Evolutionary conservation across 2,888 invertebrate species (phyloP).

Genomic region (Mactromeris polynyma): DNA sequence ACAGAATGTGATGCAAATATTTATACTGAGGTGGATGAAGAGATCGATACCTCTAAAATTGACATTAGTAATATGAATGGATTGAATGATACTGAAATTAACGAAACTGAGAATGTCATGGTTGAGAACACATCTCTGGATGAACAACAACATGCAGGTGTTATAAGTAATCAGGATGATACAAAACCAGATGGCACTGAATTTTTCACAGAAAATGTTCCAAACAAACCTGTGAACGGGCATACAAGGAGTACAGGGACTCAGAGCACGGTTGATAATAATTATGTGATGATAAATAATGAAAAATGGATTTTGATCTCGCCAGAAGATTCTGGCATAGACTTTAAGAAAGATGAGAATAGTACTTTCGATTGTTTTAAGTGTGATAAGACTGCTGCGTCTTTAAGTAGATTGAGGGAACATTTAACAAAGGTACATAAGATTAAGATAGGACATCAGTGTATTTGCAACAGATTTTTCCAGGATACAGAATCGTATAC

Average conservation of each 20-base stretch:
- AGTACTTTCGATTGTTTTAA: constrained; percentile 37
- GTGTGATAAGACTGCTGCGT: constrained; percentile 45
- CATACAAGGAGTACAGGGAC: background rate
- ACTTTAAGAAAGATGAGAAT: constrained; percentile 27
- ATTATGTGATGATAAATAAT: constrained; percentile 7
- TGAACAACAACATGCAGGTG: background rate
- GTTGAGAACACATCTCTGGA: background rate
- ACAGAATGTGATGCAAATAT: background rate
- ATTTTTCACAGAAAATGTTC: background rate
- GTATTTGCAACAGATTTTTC: constrained; percentile 40
- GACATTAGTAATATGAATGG: background rate
- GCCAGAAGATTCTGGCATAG: constrained; percentile 31
- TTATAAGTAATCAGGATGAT: background rate
- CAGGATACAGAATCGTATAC: constrained; percentile 24
- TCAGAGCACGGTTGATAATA: background rate
- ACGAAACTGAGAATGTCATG: background rate
- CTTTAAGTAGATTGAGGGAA: constrained; percentile 29
- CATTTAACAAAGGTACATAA: constrained; percentile 57
- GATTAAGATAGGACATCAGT: constrained; percentile 42
- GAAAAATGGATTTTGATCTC: constrained; percentile 17
- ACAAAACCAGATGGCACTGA: constrained; percentile 38
- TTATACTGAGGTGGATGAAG: background rate
- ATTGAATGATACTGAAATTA: background rate
- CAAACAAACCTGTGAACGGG: background rate
- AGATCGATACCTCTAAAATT: background rate